A percentile compares a stretch with the other conserved stretches of the same genome.
These are phyloP conservation scores for Drosophila ironensis DNA, from an alignment of 1,140 invertebrate species.

Conservation along the genomic window DNA sequence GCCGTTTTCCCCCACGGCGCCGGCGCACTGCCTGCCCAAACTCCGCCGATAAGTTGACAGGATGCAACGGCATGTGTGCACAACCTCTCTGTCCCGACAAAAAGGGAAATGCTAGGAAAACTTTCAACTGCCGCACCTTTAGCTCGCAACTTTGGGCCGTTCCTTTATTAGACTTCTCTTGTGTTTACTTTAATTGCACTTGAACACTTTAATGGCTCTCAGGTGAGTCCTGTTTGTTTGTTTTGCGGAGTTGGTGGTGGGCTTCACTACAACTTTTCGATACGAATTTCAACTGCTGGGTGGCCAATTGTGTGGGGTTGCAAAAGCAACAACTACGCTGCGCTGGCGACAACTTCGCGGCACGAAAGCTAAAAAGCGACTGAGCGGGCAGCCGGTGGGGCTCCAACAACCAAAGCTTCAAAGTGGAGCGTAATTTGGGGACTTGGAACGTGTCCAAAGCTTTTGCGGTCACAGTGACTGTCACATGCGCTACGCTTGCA, in stretches of 20 bases:
- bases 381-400: slow-evolving; percentile 20
- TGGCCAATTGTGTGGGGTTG: slow-evolving; percentile 61
- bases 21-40: slow-evolving; percentile 24
- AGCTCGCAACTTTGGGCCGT: neutral
- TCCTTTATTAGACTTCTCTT: neutral
- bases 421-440: neutral
- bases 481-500: neutral
- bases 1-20: slow-evolving; percentile 57
- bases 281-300: slow-evolving; percentile 53
- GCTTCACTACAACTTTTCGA: slow-evolving; percentile 18
- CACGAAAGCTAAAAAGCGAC: slow-evolving; percentile 64
- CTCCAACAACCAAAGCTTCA: slow-evolving; percentile 14
- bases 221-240: slow-evolving; percentile 18
- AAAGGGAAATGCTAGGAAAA: neutral
- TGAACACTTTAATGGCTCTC: neutral
- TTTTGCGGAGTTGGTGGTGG: slow-evolving; percentile 11
- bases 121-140: slow-evolving; percentile 54
- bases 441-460: slow-evolving; percentile 8
- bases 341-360: slow-evolving; percentile 59
- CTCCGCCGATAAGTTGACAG: slow-evolving; percentile 24
- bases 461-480: neutral
- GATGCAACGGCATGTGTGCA: slow-evolving; percentile 47
- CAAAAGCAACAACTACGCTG: slow-evolving; percentile 15
- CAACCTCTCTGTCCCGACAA: neutral
- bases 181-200: slow-evolving; percentile 24